These are phyloP conservation scores for Struthio camelus DNA, from an alignment of 2,113 vertebrate genomes.

Conservation along the genomic window DNA sequence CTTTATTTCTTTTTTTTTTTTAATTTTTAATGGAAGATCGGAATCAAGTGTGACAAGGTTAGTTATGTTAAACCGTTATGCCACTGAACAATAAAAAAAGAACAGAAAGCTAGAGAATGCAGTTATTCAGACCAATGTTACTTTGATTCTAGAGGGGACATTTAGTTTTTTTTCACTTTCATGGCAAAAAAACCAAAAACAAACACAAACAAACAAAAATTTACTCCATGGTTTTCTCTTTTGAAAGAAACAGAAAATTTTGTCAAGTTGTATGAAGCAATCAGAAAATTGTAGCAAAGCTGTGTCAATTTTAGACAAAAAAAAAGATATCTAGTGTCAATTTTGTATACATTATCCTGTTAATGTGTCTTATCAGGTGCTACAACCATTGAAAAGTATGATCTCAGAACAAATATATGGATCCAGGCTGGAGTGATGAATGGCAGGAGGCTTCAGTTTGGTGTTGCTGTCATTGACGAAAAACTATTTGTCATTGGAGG, in stretches of 20 bases:
- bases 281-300: background rate
- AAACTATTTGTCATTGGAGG: slow-evolving; percentile 85
- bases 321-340: background rate
- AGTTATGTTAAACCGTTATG: background rate
- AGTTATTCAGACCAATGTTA: background rate
- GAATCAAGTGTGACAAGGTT: background rate
- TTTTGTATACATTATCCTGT: background rate
- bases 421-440: slow-evolving; percentile 84
- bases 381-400: slow-evolving; percentile 84
- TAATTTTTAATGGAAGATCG: background rate
- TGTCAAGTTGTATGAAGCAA: background rate
- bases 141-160: background rate
- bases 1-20: background rate
- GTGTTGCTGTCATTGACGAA: slow-evolving; percentile 83
- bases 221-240: background rate
- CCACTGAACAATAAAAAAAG: background rate
- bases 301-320: background rate
- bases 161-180: background rate
- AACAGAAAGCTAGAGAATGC: background rate
- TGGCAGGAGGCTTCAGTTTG: slow-evolving; percentile 81
- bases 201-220: too few relatives aligned
- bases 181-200: too few relatives aligned
- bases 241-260: background rate
- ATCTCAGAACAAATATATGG: slow-evolving; percentile 84
- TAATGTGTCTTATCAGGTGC: slow-evolving; percentile 77